phyloP scores from a whole-genome alignment of 37 sponge, comb jelly and placozoan genomes.

The Hexactinellida sp. region DNA sequence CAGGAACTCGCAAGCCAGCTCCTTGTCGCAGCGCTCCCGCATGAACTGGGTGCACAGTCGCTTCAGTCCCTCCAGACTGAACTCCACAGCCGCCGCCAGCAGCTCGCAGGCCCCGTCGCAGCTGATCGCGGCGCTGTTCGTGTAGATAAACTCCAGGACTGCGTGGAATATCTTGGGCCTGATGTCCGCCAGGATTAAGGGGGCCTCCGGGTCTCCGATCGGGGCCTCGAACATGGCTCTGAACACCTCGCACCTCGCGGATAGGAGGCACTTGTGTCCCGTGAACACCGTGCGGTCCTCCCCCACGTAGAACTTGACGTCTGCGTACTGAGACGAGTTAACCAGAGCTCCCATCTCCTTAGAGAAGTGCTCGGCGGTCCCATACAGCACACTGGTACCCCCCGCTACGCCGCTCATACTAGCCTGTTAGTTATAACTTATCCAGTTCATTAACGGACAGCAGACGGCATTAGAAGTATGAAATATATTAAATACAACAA shows the following conservation, averaged over 20 bases:
- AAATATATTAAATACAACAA: no score
- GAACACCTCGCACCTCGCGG: slow-evolving; percentile 90
- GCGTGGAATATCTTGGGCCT: slow-evolving; percentile 74
- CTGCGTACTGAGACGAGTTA: slow-evolving; percentile 8
- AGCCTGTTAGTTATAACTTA: no score
- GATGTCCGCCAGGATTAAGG: slow-evolving; percentile 78
- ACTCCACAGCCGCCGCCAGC: slow-evolving; percentile 79
- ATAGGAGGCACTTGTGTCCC: slow-evolving; percentile 70
- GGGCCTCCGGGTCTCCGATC: slow-evolving; percentile 26
- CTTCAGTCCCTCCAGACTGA: slow-evolving; percentile 76
- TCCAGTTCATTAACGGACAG: no score
- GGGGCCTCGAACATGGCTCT: slow-evolving; percentile 80
- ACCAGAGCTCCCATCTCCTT: neutral
- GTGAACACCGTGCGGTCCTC: slow-evolving; percentile 71
- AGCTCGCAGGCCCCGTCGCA: slow-evolving; percentile 54
- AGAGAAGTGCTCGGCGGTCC: neutral
- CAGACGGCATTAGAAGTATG: no score
- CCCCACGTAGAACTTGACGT: slow-evolving; percentile 82
- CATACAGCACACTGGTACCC: neutral
- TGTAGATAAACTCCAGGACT: slow-evolving; percentile 88
- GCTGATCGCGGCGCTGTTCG: slow-evolving; percentile 73
- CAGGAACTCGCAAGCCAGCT: slow-evolving; percentile 76
- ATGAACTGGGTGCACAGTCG: slow-evolving; percentile 80
- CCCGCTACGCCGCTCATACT: neutral
- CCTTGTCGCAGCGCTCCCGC: slow-evolving; percentile 51